Evolutionary conservation across 2,888 invertebrate species (phyloP), one percentile per base, ranked within the genome.

Genomic region (Gari tellinella): DNA sequence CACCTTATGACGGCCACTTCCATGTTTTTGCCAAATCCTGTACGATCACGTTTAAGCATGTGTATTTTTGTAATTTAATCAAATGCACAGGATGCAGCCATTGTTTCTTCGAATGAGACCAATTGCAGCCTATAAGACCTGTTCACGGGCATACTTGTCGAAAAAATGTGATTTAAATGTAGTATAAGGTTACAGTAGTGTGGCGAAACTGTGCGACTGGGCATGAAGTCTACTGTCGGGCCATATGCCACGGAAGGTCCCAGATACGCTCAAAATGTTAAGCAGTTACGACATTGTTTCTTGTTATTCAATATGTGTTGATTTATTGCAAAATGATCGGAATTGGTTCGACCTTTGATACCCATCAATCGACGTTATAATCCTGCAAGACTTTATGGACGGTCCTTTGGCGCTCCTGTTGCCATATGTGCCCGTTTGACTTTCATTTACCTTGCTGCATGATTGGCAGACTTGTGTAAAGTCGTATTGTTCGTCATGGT

Each of bases 131-230:
- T 49, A 49, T 38, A 61, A 49, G 51, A 40, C 31, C 17, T 51
- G 51, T 48, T n/a, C 15, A 40, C 41, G 40, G 49, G 26, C 21
- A 25, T 60, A 48, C 51, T 61, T 49, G 61, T 38, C 21, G 25
- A 17, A 49, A 61, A 61, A 61, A 49, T 25, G 40, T 38, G 51
- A 49, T 61, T 51, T 61, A 61, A 61, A 41, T 25, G 49, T 41
- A 41, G 37, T 49, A 51, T 51, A 40, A 19, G 40, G 25, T 40
- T 61, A 49, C 51, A n/a, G 25, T 1, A 17, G 14, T 41, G 38
- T 15, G 40, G 14, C 49, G 26, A 19, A 49, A 40, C 21, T 21
- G 21, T 12, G n/a, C 49, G 51, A 40, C 14, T 17, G 38, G 21
- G 40, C 41, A 41, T 51, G 61, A 15, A 3, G 21, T 37, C 49